Evolutionary conservation across 1,140 invertebrate genomes (phyloP), one percentile per base, ranked within the genome.

Genomic region (Gryon sp.): DNA sequence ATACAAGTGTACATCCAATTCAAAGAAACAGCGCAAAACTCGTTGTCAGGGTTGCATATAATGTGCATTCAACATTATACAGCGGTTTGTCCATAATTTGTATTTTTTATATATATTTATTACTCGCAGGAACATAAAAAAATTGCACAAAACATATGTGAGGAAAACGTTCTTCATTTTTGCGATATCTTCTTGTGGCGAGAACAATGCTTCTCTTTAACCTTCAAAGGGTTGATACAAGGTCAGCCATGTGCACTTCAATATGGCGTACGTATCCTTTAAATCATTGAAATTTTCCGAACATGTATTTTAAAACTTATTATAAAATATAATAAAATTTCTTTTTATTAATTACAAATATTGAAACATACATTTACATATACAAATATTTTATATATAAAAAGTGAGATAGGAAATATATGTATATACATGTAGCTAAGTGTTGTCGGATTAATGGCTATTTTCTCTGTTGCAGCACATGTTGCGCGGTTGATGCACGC

Each of bases 311-410:
- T 30, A 48, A 66, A 77, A 83, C 77, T 83, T 82, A 83, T 83
- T 84, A 79, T 73, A 79, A 84, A 80, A 82, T 83, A 83, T 83
- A 74, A 82, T 82, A 82, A 83, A 81, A 83, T 80, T 62, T 43
- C 65, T 34, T 7, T 24, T 4, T 11, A 9, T 12, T 34, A 34
- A 12, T 5, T 34, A 11, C 14, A 11, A 5, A 34, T 9, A 34
- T 34, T 12, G 32, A 12, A 11, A 34, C 5, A 45, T 55, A 55
- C 36, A 34, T 26, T 19, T 26, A 30, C 14, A 22, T 36, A 60
- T n/a, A n/a, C n/a, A n/a, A n/a, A n/a, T n/a, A n/a, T n/a, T n/a
- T n/a, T 32, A 57, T 15, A 22, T 2, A 38, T 36, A 36, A 12
- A 34, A 1, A 34, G 11, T 4, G n/a, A 26, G 11, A 45, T 2